Evolutionary conservation across 2,797 vertebrate species (phyloP).

Genomic region (Diglossa cyanea): DNA sequence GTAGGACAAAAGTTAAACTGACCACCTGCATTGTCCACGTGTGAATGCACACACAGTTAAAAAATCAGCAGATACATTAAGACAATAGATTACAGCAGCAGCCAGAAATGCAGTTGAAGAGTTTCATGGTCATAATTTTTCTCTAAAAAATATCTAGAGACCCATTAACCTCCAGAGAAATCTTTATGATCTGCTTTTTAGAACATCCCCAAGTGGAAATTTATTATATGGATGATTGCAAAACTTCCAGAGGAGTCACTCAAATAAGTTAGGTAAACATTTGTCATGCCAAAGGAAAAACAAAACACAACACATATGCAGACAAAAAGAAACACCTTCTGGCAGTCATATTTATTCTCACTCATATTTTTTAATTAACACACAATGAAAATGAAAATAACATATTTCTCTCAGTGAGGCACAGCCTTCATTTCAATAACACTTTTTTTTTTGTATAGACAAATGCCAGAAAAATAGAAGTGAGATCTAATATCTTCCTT

Average conservation of each 20-base stretch:
- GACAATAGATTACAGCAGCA: neutral
- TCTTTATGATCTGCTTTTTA: neutral
- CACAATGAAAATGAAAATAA: neutral
- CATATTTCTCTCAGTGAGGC: neutral
- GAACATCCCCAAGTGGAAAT: neutral
- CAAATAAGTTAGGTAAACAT: neutral
- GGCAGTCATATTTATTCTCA: neutral
- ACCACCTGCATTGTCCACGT: neutral
- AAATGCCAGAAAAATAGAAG: neutral
- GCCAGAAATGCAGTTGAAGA: neutral
- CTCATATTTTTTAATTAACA: neutral
- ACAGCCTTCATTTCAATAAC: neutral
- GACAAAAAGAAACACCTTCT: neutral
- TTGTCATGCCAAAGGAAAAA: neutral
- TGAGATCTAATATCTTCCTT: neutral
- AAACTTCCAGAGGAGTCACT: neutral
- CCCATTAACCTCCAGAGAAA: neutral
- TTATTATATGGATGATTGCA: neutral
- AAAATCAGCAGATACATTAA: neutral
- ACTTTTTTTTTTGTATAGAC: neutral
- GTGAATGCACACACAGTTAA: neutral
- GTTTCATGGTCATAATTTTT: neutral
- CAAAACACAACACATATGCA: neutral
- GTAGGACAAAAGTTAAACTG: neutral
- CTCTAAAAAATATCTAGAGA: neutral